Percentiles rank a stretch among this genome's conserved stretches.
Evolutionary conservation across 1,140 invertebrate species (phyloP).

Genomic region (Monochamus saltuarius): DNA sequence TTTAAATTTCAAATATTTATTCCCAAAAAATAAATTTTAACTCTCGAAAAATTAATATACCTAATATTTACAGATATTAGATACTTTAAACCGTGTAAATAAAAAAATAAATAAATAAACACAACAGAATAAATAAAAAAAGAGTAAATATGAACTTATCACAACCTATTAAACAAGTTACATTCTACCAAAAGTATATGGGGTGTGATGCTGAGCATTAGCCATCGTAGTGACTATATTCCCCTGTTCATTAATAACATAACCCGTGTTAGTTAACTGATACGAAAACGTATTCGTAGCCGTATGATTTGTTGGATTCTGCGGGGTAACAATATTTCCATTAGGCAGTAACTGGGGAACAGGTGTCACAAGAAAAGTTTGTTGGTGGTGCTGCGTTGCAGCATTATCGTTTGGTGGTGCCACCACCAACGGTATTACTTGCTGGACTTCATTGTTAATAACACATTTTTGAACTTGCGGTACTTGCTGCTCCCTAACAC

Average conservation of each 20-base stretch:
- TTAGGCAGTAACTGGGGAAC: constrained; percentile 58
- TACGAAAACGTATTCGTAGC: constrained; percentile 48
- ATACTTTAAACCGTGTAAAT: no score
- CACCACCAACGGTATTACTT: constrained; percentile 63
- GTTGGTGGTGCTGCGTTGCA: constrained; percentile 50
- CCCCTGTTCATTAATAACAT: constrained; percentile 52
- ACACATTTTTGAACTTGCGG: constrained; percentile 59
- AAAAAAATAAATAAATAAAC: no score
- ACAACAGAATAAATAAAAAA: no score
- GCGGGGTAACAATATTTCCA: constrained; percentile 43
- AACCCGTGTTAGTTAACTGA: constrained; percentile 49
- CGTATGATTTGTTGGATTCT: constrained; percentile 42
- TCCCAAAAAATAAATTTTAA: no score
- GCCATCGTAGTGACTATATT: constrained; percentile 51
- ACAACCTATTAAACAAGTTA: neutral
- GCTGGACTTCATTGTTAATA: constrained; percentile 52
- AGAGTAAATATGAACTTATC: no score
- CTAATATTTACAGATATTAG: no score
- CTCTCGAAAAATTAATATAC: no score
- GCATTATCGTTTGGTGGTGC: constrained; percentile 50
- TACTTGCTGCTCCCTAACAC: constrained; percentile 54
- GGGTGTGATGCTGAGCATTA: constrained; percentile 48
- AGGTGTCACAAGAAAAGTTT: constrained; percentile 62
- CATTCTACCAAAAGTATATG: constrained; percentile 50
- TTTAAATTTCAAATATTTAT: no score